Evolutionary conservation across 2,797 vertebrate species (phyloP), one percentile per base, ranked within the genome.

Genomic region (Megaceryle alcyon): DNA sequence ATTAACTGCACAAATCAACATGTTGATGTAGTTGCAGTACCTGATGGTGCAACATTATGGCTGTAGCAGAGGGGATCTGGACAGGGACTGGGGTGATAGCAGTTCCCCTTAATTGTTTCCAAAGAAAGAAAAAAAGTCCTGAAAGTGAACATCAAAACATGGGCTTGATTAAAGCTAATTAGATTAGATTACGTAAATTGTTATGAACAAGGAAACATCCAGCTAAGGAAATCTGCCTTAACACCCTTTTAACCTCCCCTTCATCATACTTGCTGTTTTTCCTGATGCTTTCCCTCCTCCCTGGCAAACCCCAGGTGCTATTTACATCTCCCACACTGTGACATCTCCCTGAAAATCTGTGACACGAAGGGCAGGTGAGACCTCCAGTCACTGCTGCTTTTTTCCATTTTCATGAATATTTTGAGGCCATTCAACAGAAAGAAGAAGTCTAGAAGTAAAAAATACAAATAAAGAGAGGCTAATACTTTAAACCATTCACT

Each of bases 271-370:
- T 76, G 19, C 7, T 73, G 7, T 61, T 81, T 73, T 75, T 14
- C 33, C 44, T 44, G n/a, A 64, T 33, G 29, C 9, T 35, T 23
- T 41, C 11, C 19, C 41, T 48, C 22, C 7, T 13, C 60, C 39
- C 72, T 28, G 60, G 49, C 25, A 91, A 89, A 70, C 12, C 20
- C 43, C 33, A 26, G 5, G 14, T 33, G 14, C 54, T 68, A 53
- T 28, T 68, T 10, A 0, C 53, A 65, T 43, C 25, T 60, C 49
- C 26, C 11, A 44, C 12, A 29, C 16, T 4, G 48, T 0, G 0
- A 11, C 3, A 14, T 29, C 11, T 35, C 20, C 81, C 69, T 1
- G 2, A 6, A 7, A 60, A 78, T 33, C 37, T 72, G 46, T 59
- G 80, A 80, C 49, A 78, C 0, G 2, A 87, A 48, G 21, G 26